phyloP scores from a whole-genome alignment of 2,888 invertebrate genomes.

The Trachelus stipa region DNA sequence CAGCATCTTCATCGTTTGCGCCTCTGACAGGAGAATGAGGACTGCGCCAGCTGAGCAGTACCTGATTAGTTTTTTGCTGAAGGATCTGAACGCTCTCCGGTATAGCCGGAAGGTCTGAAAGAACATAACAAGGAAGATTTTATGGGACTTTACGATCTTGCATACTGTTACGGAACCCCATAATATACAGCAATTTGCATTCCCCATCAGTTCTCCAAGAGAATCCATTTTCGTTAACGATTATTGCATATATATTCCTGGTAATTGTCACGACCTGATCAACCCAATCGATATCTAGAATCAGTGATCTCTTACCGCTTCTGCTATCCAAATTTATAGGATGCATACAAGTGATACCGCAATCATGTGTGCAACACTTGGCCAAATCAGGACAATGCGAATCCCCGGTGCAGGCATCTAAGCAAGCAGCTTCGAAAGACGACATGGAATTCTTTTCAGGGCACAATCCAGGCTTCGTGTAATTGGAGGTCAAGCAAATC shows the following conservation, averaged over 20 bases:
- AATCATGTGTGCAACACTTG: constrained; percentile 77
- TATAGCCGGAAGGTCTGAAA: constrained; percentile 45
- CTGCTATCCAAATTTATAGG: constrained; percentile 72
- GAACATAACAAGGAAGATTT: too few species aligned
- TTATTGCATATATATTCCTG: not conserved
- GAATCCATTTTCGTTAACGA: constrained; percentile 2
- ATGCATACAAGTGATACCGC: constrained; percentile 78
- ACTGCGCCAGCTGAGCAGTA: constrained; percentile 43
- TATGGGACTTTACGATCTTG: too few species aligned
- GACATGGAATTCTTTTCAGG: constrained; percentile 61
- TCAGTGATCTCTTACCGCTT: constrained; percentile 68
- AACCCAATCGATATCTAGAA: too few species aligned
- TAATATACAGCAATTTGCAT: too few species aligned
- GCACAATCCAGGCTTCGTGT: constrained; percentile 68
- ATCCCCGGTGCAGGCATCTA: constrained; percentile 74
- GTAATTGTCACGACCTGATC: too few species aligned
- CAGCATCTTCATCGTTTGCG: not conserved
- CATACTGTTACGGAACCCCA: too few species aligned
- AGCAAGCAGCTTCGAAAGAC: constrained; percentile 73
- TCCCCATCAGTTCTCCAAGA: too few species aligned
- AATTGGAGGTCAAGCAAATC: constrained; percentile 69
- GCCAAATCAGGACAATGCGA: constrained; percentile 77
- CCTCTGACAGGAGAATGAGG: constrained; percentile 13
- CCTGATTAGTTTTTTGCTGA: constrained; percentile 46
- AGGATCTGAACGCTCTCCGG: constrained; percentile 48